A percentile compares a stretch with the other conserved stretches of the same genome.
These are phyloP conservation scores for Hippocampus abdominalis DNA, from an alignment of 2,113 vertebrate genomes.

Conservation along the genomic window DNA sequence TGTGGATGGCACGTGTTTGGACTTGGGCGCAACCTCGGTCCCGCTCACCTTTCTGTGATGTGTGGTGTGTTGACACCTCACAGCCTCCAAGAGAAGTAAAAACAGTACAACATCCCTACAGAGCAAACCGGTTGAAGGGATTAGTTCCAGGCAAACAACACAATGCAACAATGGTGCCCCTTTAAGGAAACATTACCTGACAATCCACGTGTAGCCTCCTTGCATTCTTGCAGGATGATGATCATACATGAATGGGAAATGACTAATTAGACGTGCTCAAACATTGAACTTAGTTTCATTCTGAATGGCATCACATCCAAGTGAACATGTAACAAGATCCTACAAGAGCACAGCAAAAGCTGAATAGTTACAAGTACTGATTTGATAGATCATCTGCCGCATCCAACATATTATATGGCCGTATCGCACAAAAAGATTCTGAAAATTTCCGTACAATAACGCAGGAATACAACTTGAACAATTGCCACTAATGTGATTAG, in stretches of 20 bases:
- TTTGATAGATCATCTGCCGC: background rate
- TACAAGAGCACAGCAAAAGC: background rate
- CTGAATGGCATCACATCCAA: background rate
- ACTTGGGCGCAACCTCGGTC: slow-evolving; percentile 25
- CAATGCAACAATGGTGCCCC: background rate
- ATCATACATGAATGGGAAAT: slow-evolving; percentile 4
- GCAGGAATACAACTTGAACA: too few species aligned
- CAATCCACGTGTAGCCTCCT: slow-evolving; percentile 36
- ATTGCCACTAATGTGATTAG: too few species aligned
- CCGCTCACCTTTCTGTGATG: slow-evolving; percentile 87
- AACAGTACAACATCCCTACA: slow-evolving; percentile 52
- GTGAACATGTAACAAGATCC: background rate
- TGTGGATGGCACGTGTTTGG: background rate
- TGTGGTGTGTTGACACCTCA: slow-evolving; percentile 74
- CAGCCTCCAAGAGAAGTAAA: slow-evolving; percentile 70
- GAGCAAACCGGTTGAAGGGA: slow-evolving; percentile 1
- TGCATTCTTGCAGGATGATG: slow-evolving; percentile 47
- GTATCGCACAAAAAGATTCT: too few species aligned
- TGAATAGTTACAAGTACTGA: background rate
- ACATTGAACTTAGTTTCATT: background rate
- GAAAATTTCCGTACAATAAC: too few species aligned
- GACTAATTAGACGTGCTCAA: background rate
- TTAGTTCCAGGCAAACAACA: background rate
- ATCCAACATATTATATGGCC: background rate
- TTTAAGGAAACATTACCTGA: slow-evolving; percentile 46